Evolutionary conservation across 2,113 vertebrate genomes (phyloP).

Genomic region (Microcebus ravelobensis): DNA sequence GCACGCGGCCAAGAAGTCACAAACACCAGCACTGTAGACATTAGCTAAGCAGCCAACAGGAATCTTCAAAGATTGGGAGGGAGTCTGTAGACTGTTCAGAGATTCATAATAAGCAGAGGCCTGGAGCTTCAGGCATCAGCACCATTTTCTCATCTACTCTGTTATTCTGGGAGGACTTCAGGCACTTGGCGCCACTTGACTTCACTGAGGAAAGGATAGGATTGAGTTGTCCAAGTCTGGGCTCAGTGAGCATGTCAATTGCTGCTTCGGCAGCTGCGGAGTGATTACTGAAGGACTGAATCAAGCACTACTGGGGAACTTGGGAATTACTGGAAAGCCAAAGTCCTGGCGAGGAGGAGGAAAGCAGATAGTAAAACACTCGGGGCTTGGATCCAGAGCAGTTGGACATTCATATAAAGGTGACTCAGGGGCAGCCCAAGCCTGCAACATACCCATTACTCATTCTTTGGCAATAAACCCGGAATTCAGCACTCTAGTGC

Average conservation of each 20-base stretch:
- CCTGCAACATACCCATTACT: neutral
- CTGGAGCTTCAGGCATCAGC: too few species aligned
- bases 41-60: neutral
- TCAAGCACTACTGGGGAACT: neutral
- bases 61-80: accelerated
- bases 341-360: neutral
- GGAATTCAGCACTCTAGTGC: neutral
- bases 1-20: neutral
- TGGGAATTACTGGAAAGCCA: slow-evolving; percentile 21
- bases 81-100: neutral
- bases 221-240: neutral
- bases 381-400: neutral
- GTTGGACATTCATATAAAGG: neutral
- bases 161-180: neutral
- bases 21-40: neutral
- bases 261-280: too few species aligned
- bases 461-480: slow-evolving; percentile 30
- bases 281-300: neutral
- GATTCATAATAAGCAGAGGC: accelerated
- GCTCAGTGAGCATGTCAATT: neutral
- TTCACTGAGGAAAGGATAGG: neutral
- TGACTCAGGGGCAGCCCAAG: neutral
- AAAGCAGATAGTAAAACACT: neutral
- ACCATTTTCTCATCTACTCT: accelerated
- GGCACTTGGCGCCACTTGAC: neutral